Percentiles rank a stretch among this genome's conserved stretches.
These are phyloP conservation scores for Leptocoma aspasia DNA, from an alignment of 2,113 vertebrate genomes.

Conservation along the genomic window DNA sequence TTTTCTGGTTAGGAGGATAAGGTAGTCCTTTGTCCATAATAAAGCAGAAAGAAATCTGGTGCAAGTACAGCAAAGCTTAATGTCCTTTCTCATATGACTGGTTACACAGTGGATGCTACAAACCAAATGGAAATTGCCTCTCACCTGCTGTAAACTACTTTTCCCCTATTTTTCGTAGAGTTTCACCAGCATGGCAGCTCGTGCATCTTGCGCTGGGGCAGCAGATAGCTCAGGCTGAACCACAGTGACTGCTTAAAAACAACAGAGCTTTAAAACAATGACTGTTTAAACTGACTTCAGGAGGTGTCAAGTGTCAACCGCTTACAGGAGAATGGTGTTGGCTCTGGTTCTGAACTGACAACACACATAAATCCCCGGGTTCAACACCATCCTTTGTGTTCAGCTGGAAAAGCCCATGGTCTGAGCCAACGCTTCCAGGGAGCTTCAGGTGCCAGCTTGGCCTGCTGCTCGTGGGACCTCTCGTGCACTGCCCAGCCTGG, in stretches of 20 bases:
- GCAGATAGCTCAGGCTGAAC: neutral
- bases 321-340: constrained; percentile 6
- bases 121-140: neutral
- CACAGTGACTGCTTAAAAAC: neutral
- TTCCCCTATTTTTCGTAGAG: neutral
- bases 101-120: neutral
- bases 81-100: neutral
- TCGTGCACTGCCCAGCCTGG: rapidly evolving
- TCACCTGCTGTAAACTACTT: neutral
- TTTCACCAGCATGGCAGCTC: neutral
- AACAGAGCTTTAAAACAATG: constrained; percentile 28
- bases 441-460: neutral
- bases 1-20: constrained; percentile 20
- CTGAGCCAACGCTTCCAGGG: neutral
- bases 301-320: constrained; percentile 40
- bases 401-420: neutral
- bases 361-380: neutral
- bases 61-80: neutral
- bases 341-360: constrained; percentile 10
- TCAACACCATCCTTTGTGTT: neutral
- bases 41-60: neutral
- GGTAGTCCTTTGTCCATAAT: neutral
- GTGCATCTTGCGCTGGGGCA: neutral
- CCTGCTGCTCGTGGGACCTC: neutral
- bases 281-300: constrained; percentile 9